phyloP scores from a whole-genome alignment of 2,888 invertebrate genomes.

The Chrysolina americana region DNA sequence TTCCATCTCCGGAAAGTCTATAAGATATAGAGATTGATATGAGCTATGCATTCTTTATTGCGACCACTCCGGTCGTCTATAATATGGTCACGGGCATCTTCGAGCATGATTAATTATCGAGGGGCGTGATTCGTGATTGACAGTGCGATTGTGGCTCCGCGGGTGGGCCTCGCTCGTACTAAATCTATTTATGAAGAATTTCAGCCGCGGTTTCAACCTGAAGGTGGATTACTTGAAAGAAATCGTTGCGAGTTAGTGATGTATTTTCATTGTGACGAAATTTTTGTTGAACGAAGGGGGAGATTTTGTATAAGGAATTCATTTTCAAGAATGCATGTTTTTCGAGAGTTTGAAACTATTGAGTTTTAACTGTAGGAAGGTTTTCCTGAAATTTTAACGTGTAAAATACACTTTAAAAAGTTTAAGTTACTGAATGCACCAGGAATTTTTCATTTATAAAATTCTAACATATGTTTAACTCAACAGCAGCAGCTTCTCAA shows the following conservation, averaged over 20 bases:
- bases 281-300: not conserved
- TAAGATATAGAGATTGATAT: constrained; percentile 28
- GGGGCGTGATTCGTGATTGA: constrained; percentile 69
- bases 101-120: constrained; percentile 68
- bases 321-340: too few species aligned
- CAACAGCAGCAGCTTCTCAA: too few species aligned
- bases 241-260: not conserved
- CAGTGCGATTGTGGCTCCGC: constrained; percentile 68
- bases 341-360: too few species aligned
- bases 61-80: constrained; percentile 23
- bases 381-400: too few species aligned
- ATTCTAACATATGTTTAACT: too few species aligned
- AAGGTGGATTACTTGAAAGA: constrained; percentile 13
- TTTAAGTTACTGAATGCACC: too few species aligned
- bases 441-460: too few species aligned
- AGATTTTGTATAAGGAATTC: too few species aligned
- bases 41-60: constrained; percentile 20
- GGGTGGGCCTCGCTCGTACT: constrained; percentile 61
- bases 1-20: constrained; percentile 25
- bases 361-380: too few species aligned
- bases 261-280: not conserved
- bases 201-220: constrained; percentile 1
- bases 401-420: too few species aligned
- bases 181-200: constrained; percentile 24
- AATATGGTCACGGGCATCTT: constrained; percentile 56